These are phyloP conservation scores for Scaptomyza hsui DNA, from an alignment of 1,140 invertebrate genomes.

Conservation along the genomic window DNA sequence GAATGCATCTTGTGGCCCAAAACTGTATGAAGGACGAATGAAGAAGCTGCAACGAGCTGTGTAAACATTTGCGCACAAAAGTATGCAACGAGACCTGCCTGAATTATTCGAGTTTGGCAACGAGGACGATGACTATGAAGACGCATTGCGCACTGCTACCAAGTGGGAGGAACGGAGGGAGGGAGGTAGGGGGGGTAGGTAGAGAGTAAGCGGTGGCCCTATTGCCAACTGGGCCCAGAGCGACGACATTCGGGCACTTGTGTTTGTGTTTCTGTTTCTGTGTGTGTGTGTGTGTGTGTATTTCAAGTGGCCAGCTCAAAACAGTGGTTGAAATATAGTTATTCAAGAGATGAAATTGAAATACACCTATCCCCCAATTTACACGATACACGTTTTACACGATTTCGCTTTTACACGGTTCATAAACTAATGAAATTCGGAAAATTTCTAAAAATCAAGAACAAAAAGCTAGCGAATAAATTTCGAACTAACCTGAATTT, in stretches of 20 bases:
- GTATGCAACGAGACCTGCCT: constrained; percentile 79
- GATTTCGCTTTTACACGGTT: too few species aligned
- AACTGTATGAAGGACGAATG: constrained; percentile 48
- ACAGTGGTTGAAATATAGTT: constrained; percentile 27
- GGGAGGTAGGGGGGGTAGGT: not conserved
- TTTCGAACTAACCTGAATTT: too few species aligned
- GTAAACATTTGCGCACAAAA: constrained; percentile 78
- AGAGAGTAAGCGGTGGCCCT: constrained; percentile 17
- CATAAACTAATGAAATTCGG: too few species aligned
- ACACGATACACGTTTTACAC: too few species aligned
- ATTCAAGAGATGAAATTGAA: not conserved
- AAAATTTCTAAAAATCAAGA: too few species aligned
- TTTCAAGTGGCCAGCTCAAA: constrained; percentile 38
- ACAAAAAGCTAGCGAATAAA: too few species aligned
- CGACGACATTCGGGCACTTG: constrained; percentile 57
- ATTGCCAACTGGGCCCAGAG: constrained; percentile 47
- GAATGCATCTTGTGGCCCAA: constrained; percentile 31
- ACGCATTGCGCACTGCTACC: constrained; percentile 29
- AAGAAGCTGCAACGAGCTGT: constrained; percentile 54
- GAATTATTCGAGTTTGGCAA: constrained; percentile 75
- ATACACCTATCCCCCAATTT: too few species aligned
- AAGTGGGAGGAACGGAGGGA: not conserved
- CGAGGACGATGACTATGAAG: constrained; percentile 21
- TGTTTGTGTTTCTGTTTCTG: constrained; percentile 7
- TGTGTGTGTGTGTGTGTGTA: constrained; percentile 7